Percentiles rank a stretch among this genome's conserved stretches.
Conservation (phyloP, 2,113 vertebrate species). For the Hoplias malabaricus region DNA sequence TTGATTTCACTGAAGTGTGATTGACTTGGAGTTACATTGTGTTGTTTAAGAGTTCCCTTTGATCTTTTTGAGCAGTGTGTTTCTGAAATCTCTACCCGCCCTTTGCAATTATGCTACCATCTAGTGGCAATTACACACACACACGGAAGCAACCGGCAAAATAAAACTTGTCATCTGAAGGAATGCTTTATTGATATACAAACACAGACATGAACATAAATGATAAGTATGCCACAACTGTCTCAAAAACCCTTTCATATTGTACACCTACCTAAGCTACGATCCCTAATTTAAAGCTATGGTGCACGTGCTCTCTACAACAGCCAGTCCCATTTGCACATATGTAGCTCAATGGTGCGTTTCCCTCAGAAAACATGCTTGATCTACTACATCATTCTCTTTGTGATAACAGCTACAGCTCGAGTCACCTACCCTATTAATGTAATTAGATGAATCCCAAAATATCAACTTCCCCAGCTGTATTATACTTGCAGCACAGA, state of each 20-base stretch:
- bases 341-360: background rate
- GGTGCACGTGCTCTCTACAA: constrained; percentile 24
- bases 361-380: constrained; percentile 15
- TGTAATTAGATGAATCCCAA: constrained; percentile 34
- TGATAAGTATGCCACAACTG: constrained; percentile 52
- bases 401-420: constrained; percentile 22
- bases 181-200: constrained; percentile 80
- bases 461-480: constrained; percentile 42
- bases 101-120: constrained; percentile 12
- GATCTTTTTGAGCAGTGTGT: no score
- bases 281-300: constrained; percentile 51
- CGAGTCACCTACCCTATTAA: constrained; percentile 2
- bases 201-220: constrained; percentile 61
- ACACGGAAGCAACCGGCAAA: background rate
- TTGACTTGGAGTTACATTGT: no score
- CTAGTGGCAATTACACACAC: background rate
- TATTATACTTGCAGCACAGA: constrained; percentile 54
- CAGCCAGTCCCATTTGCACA: constrained; percentile 6
- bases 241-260: constrained; percentile 60
- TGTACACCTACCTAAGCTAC: constrained; percentile 47
- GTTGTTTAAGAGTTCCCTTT: no score
- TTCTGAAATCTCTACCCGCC: no score
- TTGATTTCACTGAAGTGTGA: no score
- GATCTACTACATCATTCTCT: background rate
- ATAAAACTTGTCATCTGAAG: constrained; percentile 63